phyloP scores from a whole-genome alignment of 92 coral and sea anemone genomes.

The Phymanthus crucifer region DNA sequence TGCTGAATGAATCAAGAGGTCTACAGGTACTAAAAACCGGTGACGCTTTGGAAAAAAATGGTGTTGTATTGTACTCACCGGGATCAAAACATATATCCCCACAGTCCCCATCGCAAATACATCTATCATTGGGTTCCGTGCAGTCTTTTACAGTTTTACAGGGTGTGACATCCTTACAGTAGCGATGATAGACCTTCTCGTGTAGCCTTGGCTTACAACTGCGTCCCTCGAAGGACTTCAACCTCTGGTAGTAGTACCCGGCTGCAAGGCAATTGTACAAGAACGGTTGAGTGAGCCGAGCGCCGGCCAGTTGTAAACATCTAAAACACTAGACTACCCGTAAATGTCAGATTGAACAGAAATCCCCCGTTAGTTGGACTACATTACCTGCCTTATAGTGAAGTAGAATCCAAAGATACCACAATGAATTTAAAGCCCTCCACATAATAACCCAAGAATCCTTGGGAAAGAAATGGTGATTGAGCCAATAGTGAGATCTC shows the following conservation, averaged over 20 bases:
- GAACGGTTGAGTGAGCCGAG: slow-evolving; percentile 12
- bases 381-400: slow-evolving; percentile 77
- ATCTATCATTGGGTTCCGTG: slow-evolving; percentile 53
- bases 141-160: slow-evolving; percentile 86
- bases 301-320: slow-evolving; percentile 34
- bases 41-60: neutral
- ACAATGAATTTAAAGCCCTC: slow-evolving; percentile 70
- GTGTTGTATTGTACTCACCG: slow-evolving; percentile 94
- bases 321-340: slow-evolving; percentile 30
- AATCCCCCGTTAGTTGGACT: slow-evolving; percentile 59
- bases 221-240: slow-evolving; percentile 79
- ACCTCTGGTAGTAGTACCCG: slow-evolving; percentile 68
- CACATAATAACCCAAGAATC: slow-evolving; percentile 79
- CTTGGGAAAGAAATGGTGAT: slow-evolving; percentile 42
- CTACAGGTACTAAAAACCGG: neutral
- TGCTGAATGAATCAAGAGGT: neutral
- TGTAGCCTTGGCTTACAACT: slow-evolving; percentile 68
- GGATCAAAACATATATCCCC: slow-evolving; percentile 83
- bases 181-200: slow-evolving; percentile 37
- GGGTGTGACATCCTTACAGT: slow-evolving; percentile 44
- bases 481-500: slow-evolving; percentile 42
- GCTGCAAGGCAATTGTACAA: slow-evolving; percentile 32
- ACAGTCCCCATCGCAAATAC: slow-evolving; percentile 89
- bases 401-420: slow-evolving; percentile 66
- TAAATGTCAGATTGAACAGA: slow-evolving; percentile 36